Percentiles rank a stretch among this genome's conserved stretches.
phyloP scores from a whole-genome alignment of 2,797 vertebrate species.

The Philypnodon macrostomus region DNA sequence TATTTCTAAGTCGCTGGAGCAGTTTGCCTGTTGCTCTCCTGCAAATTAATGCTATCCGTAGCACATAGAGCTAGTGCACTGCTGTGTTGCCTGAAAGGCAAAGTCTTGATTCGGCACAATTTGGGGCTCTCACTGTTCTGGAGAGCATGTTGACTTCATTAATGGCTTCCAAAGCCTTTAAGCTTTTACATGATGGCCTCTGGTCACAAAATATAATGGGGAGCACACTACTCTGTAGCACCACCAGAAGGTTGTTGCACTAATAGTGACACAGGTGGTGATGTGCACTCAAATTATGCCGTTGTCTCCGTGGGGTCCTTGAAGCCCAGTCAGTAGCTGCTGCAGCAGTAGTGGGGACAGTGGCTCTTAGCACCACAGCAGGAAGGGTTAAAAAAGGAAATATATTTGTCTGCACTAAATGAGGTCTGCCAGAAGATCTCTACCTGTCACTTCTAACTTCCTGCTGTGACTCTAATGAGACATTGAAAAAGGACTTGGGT shows the following conservation, averaged over 20 bases:
- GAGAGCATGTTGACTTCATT: constrained; percentile 57
- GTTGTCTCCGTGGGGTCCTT: constrained; percentile 44
- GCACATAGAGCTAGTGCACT: constrained; percentile 25
- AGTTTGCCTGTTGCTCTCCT: constrained; percentile 17
- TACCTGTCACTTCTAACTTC: constrained; percentile 50
- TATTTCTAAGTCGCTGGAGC: constrained; percentile 20
- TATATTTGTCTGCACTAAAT: constrained; percentile 70
- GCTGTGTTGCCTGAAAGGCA: constrained; percentile 42
- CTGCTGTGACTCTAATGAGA: constrained; percentile 65
- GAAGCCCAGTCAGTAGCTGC: constrained; percentile 35
- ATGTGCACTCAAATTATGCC: constrained; percentile 50
- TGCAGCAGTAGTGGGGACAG: constrained; percentile 17
- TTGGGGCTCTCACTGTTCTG: constrained; percentile 40
- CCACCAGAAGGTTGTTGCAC: constrained; percentile 32
- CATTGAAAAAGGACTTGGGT: constrained; percentile 36
- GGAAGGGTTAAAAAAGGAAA: constrained; percentile 32
- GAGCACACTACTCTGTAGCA: constrained; percentile 27
- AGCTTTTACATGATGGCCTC: constrained; percentile 48
- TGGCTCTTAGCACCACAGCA: constrained; percentile 33
- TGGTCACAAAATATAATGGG: constrained; percentile 61
- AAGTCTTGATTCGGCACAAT: constrained; percentile 52
- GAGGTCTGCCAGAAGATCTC: constrained; percentile 63
- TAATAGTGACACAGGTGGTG: constrained; percentile 64
- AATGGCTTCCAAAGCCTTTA: constrained; percentile 57
- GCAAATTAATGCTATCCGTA: constrained; percentile 28